Evolutionary conservation across 1,140 invertebrate species (phyloP).

Genomic region (Cyrtorhinus lividipennis): DNA sequence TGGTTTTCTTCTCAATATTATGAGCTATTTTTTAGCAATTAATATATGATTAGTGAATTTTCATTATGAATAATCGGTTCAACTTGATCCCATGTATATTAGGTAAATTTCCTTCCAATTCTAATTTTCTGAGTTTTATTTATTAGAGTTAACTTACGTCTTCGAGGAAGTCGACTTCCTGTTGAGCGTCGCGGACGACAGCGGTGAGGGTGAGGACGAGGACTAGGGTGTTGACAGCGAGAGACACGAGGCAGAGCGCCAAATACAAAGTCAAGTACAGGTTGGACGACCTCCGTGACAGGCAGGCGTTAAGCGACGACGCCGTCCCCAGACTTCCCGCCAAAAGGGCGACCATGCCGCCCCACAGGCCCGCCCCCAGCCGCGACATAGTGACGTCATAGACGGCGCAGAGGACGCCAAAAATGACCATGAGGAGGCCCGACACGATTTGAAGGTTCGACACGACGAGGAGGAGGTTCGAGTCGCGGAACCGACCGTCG

Average conservation of each 20-base stretch:
- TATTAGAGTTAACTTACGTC: neutral
- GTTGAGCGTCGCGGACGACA: slow-evolving; percentile 34
- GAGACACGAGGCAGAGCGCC: slow-evolving; percentile 37
- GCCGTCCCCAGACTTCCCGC: slow-evolving; percentile 39
- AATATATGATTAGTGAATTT: too few species aligned
- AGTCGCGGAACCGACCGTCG: slow-evolving; percentile 5
- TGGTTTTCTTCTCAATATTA: too few species aligned
- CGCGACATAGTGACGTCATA: slow-evolving; percentile 39
- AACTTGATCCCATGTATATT: too few species aligned
- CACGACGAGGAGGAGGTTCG: slow-evolving; percentile 34
- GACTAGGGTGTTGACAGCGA: slow-evolving; percentile 41
- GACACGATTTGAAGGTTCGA: slow-evolving; percentile 36
- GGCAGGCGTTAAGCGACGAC: slow-evolving; percentile 40
- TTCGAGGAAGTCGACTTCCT: slow-evolving; percentile 1
- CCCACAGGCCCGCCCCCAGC: slow-evolving; percentile 44
- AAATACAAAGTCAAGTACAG: slow-evolving; percentile 38
- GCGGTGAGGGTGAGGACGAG: slow-evolving; percentile 42
- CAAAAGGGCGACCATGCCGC: slow-evolving; percentile 39
- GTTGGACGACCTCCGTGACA: slow-evolving; percentile 16
- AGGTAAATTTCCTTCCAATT: neutral
- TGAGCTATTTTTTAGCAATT: too few species aligned
- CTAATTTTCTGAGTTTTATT: neutral
- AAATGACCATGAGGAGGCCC: slow-evolving; percentile 39
- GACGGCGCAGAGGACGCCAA: slow-evolving; percentile 39
- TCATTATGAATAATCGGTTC: too few species aligned